phyloP scores from a whole-genome alignment of 2,888 invertebrate species.

The Allolobophora icterica region DNA sequence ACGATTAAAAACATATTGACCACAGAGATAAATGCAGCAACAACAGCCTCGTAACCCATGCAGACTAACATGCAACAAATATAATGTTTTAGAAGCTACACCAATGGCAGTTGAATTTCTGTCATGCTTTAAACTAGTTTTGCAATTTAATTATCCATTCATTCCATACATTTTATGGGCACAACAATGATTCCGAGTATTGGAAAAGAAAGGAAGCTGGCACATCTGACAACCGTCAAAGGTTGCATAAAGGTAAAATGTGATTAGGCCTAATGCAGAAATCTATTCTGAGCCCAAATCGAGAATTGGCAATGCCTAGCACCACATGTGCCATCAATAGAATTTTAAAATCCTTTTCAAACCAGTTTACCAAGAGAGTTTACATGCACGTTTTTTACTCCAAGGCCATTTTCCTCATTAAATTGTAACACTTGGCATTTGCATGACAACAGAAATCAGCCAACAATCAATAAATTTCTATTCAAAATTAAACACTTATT shows the following conservation, averaged over 20 bases:
- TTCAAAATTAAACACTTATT: background rate
- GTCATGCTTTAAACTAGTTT: constrained; percentile 13
- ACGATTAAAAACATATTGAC: background rate
- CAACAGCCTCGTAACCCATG: background rate
- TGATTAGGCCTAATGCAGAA: no score
- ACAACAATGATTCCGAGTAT: background rate
- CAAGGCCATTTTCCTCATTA: background rate
- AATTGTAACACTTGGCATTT: background rate
- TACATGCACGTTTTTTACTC: background rate
- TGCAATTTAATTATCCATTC: background rate
- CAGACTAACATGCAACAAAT: constrained; percentile 17
- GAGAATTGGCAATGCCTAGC: background rate
- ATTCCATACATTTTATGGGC: background rate
- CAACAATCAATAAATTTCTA: background rate
- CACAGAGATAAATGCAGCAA: background rate
- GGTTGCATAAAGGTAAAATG: background rate
- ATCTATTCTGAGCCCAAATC: background rate
- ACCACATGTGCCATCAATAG: background rate
- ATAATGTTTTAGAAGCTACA: background rate
- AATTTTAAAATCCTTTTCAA: background rate
- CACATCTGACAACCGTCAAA: background rate
- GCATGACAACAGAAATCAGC: background rate
- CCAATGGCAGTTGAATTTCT: background rate
- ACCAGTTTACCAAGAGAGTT: background rate
- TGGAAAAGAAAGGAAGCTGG: background rate